Percentiles rank a stretch among this genome's conserved stretches.
These are phyloP conservation scores for Capreolus pygargus DNA, from an alignment of 2,113 vertebrate genomes.

Conservation along the genomic window DNA sequence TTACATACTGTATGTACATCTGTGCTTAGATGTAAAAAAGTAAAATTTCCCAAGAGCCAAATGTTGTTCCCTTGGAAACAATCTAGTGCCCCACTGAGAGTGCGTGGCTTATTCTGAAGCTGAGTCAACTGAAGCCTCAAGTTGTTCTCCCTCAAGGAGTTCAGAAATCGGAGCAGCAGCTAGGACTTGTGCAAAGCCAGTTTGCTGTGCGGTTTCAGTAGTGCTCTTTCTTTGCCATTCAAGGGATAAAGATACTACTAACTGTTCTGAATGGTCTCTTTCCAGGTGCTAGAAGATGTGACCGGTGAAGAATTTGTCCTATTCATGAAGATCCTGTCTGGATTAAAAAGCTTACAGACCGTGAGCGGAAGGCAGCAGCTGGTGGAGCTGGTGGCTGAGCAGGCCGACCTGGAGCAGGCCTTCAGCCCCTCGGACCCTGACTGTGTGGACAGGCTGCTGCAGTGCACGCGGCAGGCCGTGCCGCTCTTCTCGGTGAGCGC, in stretches of 20 bases:
- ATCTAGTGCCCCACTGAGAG: background rate
- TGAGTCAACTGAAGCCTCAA: background rate
- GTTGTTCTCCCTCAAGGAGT: background rate
- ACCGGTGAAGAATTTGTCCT: constrained; percentile 98
- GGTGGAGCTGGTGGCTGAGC: constrained; percentile 95
- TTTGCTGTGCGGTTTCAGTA: background rate
- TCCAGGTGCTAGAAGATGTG: constrained; percentile 96
- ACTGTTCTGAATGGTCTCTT: constrained; percentile 12
- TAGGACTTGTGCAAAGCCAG: background rate
- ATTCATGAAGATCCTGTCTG: constrained; percentile 95
- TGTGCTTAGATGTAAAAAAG: background rate
- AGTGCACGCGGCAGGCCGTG: constrained; percentile 97
- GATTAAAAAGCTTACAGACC: constrained; percentile 92
- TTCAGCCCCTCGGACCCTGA: constrained; percentile 93
- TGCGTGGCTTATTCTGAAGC: background rate
- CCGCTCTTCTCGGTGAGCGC: constrained; percentile 94
- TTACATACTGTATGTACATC: background rate
- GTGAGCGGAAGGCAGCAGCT: constrained; percentile 95
- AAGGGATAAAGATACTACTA: background rate
- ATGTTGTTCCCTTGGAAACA: background rate
- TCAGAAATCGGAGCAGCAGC: background rate
- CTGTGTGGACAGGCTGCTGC: constrained; percentile 94
- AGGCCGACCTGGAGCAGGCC: constrained; percentile 94
- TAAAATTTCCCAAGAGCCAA: background rate
- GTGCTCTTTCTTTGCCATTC: background rate